Conservation (phyloP, 2,888 invertebrate genomes). For the Agrochola macilenta region DNA sequence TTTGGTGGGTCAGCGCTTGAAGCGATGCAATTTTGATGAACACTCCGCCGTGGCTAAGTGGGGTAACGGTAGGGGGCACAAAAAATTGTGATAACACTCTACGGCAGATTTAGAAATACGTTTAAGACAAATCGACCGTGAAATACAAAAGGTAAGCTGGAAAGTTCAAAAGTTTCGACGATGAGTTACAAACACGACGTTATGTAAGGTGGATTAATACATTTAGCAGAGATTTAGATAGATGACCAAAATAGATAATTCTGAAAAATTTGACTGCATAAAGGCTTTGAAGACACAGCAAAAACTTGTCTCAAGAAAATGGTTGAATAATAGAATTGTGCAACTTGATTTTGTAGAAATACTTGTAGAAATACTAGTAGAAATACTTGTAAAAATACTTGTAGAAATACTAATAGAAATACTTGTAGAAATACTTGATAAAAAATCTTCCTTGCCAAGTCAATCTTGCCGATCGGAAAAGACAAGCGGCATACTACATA, state of each 20-base stretch:
- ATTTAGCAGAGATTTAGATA: no score
- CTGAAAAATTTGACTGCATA: not conserved
- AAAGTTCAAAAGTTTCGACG: not conserved
- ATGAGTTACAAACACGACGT: not conserved
- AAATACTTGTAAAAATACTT: no score
- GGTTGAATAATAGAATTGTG: not conserved
- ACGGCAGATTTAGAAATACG: conserved; percentile 12
- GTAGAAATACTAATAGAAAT: no score
- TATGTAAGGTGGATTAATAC: no score
- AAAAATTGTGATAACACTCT: conserved; percentile 32
- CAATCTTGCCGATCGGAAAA: not conserved
- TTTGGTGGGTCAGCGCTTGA: conserved; percentile 55
- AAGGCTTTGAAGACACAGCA: not conserved
- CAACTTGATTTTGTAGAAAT: not conserved
- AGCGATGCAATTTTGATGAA: conserved; percentile 67
- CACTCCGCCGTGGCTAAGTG: conserved; percentile 66
- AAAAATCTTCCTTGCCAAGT: not conserved
- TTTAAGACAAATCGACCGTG: conserved; percentile 12
- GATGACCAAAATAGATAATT: no score
- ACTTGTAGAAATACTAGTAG: no score
- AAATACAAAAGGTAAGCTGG: not conserved
- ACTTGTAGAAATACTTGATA: not conserved
- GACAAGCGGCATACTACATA: not conserved
- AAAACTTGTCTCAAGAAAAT: not conserved
- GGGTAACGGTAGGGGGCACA: conserved; percentile 44